A percentile compares a stretch with the other conserved stretches of the same genome.
Evolutionary conservation across 2,797 vertebrate species (phyloP).

Genomic region (Urophycis tenuis): DNA sequence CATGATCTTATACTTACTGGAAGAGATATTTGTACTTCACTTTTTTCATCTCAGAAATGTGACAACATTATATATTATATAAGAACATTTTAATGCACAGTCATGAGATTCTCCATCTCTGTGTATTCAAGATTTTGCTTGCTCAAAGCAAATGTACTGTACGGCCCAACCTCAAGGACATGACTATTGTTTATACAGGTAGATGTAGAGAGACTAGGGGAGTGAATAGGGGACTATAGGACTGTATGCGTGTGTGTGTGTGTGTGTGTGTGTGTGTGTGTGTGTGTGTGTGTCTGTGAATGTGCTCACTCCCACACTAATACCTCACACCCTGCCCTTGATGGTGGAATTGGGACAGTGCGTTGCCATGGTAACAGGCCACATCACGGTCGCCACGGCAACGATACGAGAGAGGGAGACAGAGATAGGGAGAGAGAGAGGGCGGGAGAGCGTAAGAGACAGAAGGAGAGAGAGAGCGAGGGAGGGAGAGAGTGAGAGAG

Average conservation of each 20-base stretch:
- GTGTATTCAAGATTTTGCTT: constrained; percentile 5
- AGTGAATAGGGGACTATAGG: neutral
- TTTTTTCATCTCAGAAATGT: too few relatives aligned
- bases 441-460: neutral
- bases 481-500: constrained; percentile 27
- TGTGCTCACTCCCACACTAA: constrained; percentile 49
- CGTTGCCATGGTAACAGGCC: constrained; percentile 64
- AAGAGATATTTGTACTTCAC: neutral
- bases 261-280: constrained; percentile 8
- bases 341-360: constrained; percentile 63
- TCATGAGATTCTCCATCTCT: neutral
- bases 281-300: neutral
- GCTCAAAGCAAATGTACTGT: constrained; percentile 17
- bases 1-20: neutral
- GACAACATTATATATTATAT: neutral
- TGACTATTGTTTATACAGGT: constrained; percentile 5
- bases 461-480: constrained; percentile 33
- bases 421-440: constrained; percentile 5
- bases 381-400: constrained; percentile 61
- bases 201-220: constrained; percentile 6
- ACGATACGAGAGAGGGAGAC: constrained; percentile 27
- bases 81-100: neutral
- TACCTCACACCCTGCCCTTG: constrained; percentile 64
- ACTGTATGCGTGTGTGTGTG: too few relatives aligned
- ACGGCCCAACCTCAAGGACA: neutral